Evolutionary conservation across 2,888 invertebrate genomes (phyloP), one percentile per base, ranked within the genome.

Genomic region (Ryuthela nishihirai): DNA sequence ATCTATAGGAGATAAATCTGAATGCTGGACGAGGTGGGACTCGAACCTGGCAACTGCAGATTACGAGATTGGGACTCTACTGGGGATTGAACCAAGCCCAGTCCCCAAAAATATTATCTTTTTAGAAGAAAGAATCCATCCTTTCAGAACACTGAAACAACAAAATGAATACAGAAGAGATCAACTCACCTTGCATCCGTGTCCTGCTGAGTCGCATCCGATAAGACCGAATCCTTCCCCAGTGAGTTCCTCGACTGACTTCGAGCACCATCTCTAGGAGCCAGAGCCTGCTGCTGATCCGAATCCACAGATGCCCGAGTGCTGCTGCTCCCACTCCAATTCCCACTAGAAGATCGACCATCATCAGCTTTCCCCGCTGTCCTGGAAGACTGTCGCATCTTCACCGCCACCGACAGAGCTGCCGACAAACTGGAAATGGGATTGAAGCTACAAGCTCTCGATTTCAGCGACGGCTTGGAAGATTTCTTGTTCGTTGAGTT

Each of bases 311-410:
- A 75, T 39, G 74, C 72, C 10, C 75, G 65, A 40, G 63, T 86
- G 79, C 56, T 87, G 0, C 90, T 90, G 71, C 91, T 92, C 1
- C 89, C 92, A 67, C 90, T 90, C 94, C 94, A 94, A 75, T 94
- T 93, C 34, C 94, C 94, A 69, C 88, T 87, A 12, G 90, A 90
- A 1, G 91, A 91, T 75, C 91, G 87, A 4, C 72, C 70, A 44
- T 65, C 67, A 43, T 64, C 64, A 18, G 52, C 54, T 17, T 54
- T 58, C 32, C 39, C 36, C 20, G 2, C 35, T 1, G 44, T 25
- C 20, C 21, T 40, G 18, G 49, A 48, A 67, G 85, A 85, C 65
- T 90, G 79, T 70, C 91, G 77, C 76, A 86, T 87, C 2, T 91
- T 90, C 60, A 82, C 80, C 60, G 82, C 80, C 58, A 76, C 72